Evolutionary conservation across 2,113 vertebrate species (phyloP).

Genomic region (Lepisosteus oculatus): DNA sequence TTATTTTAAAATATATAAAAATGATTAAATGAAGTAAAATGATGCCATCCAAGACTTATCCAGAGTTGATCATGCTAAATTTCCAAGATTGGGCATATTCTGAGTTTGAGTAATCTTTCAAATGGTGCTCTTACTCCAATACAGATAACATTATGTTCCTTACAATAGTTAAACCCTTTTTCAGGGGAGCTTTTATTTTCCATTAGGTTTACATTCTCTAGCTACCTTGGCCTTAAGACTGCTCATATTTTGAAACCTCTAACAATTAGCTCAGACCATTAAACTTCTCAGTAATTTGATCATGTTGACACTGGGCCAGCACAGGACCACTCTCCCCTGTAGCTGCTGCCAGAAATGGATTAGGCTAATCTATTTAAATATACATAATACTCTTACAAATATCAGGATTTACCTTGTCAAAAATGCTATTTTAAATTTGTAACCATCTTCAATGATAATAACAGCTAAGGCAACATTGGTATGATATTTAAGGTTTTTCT

Average conservation of each 20-base stretch:
- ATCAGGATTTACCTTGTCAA: background rate
- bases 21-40: background rate
- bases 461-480: no score
- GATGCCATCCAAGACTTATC: no score
- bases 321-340: background rate
- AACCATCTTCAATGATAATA: no score
- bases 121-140: background rate
- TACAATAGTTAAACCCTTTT: background rate
- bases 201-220: no score
- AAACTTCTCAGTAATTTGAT: background rate
- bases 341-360: background rate
- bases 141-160: no score
- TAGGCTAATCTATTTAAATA: background rate
- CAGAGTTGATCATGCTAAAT: no score
- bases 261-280: background rate
- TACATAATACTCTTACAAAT: slow-evolving; percentile 7
- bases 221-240: background rate
- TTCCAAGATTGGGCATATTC: no score
- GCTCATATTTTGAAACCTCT: background rate
- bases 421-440: background rate
- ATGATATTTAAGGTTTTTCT: no score
- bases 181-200: background rate
- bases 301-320: background rate
- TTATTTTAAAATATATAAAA: background rate
- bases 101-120: background rate